phyloP scores from a whole-genome alignment of 2,113 vertebrate genomes.

The Misgurnus anguillicaudatus region DNA sequence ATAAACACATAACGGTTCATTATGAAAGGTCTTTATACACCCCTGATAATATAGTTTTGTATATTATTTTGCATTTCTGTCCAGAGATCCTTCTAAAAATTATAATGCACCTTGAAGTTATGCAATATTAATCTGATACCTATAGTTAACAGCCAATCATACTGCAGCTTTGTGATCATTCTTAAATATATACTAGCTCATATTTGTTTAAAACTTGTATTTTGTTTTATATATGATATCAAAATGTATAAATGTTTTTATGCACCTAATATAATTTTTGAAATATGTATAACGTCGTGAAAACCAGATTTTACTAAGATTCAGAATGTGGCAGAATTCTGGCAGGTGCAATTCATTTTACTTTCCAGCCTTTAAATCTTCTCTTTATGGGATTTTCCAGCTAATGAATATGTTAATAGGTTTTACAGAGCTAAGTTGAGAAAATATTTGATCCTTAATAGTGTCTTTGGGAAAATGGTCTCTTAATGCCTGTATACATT shows the following conservation, averaged over 20 bases:
- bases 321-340: neutral
- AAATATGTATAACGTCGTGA: neutral
- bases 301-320: neutral
- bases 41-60: no score
- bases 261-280: neutral
- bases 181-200: no score
- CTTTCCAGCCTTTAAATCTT: slow-evolving; percentile 46
- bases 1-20: no score
- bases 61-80: no score
- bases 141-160: no score
- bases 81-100: no score
- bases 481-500: slow-evolving; percentile 30
- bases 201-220: no score
- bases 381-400: slow-evolving; percentile 20
- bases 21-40: no score
- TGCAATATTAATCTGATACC: no score
- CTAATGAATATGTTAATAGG: slow-evolving; percentile 24
- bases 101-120: no score
- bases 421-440: slow-evolving; percentile 15
- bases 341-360: neutral
- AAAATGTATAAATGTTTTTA: neutral
- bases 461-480: slow-evolving; percentile 44
- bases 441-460: slow-evolving; percentile 34
- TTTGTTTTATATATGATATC: no score
- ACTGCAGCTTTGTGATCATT: no score